phyloP scores from a whole-genome alignment of 2,888 invertebrate genomes.

The Ptychoptera albimana region DNA sequence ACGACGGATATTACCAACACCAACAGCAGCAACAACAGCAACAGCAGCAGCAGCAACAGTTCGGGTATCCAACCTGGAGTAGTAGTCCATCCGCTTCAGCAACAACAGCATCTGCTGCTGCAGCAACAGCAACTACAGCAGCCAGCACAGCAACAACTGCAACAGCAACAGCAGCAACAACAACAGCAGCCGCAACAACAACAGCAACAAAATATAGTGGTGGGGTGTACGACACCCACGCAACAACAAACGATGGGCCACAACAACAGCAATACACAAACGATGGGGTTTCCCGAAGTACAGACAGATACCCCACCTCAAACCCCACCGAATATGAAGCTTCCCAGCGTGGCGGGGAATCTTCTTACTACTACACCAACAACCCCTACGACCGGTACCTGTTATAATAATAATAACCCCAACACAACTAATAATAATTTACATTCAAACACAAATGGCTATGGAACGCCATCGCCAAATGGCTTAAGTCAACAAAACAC shows the following conservation, averaged over 20 bases:
- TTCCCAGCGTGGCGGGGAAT: conserved; percentile 62
- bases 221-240: conserved; percentile 14
- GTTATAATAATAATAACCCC: conserved; percentile 19
- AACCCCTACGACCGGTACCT: conserved; percentile 37
- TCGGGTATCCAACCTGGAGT: conserved; percentile 16
- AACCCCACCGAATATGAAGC: conserved; percentile 87
- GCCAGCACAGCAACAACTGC: conserved; percentile 10
- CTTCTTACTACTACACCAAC: conserved; percentile 40
- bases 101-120: conserved; percentile 32
- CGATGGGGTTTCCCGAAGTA: conserved; percentile 71
- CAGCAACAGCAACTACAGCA: conserved; percentile 19
- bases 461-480: conserved; percentile 8
- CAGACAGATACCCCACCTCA: conserved; percentile 81
- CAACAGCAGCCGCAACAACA: neutral
- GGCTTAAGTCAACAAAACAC: neutral
- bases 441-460: conserved; percentile 13
- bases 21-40: conserved; percentile 18
- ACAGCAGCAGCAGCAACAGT: conserved; percentile 15
- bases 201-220: conserved; percentile 18
- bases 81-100: conserved; percentile 27
- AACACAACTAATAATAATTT: conserved; percentile 13
- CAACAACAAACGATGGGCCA: conserved; percentile 14
- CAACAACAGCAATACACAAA: conserved; percentile 14
- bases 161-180: conserved; percentile 18
- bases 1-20: conserved; percentile 21